Percentiles rank a stretch among this genome's conserved stretches.
Conservation (phyloP, 2,888 invertebrate genomes). For the Argynnis bischoffii region DNA sequence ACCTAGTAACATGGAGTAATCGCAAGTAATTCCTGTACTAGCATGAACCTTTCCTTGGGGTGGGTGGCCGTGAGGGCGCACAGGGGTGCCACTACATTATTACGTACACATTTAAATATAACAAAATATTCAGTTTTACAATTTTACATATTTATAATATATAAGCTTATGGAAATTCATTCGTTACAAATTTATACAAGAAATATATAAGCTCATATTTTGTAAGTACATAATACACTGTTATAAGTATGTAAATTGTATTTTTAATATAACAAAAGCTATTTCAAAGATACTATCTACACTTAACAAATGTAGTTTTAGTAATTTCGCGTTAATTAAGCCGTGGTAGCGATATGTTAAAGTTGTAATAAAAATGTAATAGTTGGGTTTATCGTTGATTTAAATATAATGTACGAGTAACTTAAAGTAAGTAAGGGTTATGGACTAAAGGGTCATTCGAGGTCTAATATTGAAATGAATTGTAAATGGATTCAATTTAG, state of each 20-base stretch:
- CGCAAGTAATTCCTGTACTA: constrained; percentile 47
- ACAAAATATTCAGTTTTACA: background rate
- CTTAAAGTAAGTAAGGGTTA: constrained; percentile 2
- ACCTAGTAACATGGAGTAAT: constrained; percentile 50
- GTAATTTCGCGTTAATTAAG: constrained; percentile 34
- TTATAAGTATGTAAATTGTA: background rate
- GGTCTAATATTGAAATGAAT: background rate
- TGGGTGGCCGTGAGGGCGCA: constrained; percentile 29
- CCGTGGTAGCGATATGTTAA: constrained; percentile 28
- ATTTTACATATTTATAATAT: background rate
- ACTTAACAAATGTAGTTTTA: constrained; percentile 34
- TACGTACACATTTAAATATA: background rate
- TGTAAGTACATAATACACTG: no score
- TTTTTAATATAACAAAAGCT: background rate
- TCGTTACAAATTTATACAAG: background rate
- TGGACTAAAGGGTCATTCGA: constrained; percentile 4
- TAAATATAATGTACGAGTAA: constrained; percentile 13
- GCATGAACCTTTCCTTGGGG: constrained; percentile 35
- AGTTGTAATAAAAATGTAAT: constrained; percentile 33
- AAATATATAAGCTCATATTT: background rate
- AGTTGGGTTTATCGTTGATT: constrained; percentile 26
- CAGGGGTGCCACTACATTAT: constrained; percentile 33
- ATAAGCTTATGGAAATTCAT: background rate
- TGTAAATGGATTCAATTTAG: constrained; percentile 11
- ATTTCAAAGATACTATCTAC: constrained; percentile 31